Base-by-base conservation (phyloP, 2,113 vertebrate species). In the Cepphus grylle region DNA sequence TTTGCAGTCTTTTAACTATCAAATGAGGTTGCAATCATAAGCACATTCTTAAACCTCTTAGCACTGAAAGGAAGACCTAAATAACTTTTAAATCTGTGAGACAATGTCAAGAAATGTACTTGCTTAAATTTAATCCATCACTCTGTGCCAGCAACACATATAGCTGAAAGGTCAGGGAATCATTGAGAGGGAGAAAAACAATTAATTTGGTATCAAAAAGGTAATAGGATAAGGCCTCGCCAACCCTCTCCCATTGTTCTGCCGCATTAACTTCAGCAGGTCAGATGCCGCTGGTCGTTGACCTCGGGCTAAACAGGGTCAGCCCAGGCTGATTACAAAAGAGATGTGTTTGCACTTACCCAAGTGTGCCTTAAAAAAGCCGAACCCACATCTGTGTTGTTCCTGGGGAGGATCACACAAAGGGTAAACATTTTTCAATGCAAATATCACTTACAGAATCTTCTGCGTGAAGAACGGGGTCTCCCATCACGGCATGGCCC, bases 141-240 rank as follows among this genome's bases (percentile, higher is more conserved):
- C 67, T 97, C 72, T 95, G 92, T 88, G 95, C 95, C 73, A 90
- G 91, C 67, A 97, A 97, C 88, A 77, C 81, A 90, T 89, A 92
- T 85, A 97, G 92, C 91, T 95, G 93, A 92, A 94, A 97, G 95
- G 98, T 98, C 98, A 98, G 92, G 70, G 91, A 96, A 96, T 97
- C 96, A 95, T 34, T 84, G 86, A 88, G 94, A 96, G 80, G 76
- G 96, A 98, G 97, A 98, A 97, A 98, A 98, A 98, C 98, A 98
- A 98, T 98, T 98, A 95, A 98, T 98, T 98, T 98, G 97, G 98
- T 98, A 98, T 98, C 94, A 97, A 98, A 97, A 98, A 98, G 97
- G 98, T 98, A 98, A 98, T 98, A 97, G 98, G 97, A 98, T 98
- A 97, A 98, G 97, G 83, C 90, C 95, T 96, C 19, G 26, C 88